phyloP scores from a whole-genome alignment of 2,888 invertebrate species.

The Eulithis testata region DNA sequence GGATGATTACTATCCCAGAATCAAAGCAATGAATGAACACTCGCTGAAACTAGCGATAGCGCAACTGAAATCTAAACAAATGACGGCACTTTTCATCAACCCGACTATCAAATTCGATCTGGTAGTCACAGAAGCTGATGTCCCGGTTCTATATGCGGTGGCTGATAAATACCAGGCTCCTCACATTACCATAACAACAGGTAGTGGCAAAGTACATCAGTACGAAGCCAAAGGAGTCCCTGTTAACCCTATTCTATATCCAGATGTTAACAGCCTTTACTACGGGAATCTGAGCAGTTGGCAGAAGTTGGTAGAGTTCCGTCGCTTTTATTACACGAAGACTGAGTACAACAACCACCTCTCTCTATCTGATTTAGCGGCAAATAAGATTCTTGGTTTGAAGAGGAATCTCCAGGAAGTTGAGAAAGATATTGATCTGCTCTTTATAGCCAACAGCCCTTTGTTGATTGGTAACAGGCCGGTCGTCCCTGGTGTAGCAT shows the following conservation, averaged over 20 bases:
- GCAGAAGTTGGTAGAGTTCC: conserved; percentile 66
- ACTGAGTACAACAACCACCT: conserved; percentile 68
- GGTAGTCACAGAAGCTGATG: conserved; percentile 82
- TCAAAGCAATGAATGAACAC: conserved; percentile 64
- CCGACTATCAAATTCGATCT: conserved; percentile 81
- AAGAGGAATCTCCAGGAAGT: conserved; percentile 67
- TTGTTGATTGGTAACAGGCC: conserved; percentile 71
- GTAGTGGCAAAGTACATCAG: conserved; percentile 75
- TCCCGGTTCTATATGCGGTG: conserved; percentile 76
- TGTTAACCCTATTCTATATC: conserved; percentile 78
- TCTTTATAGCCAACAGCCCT: conserved; percentile 72
- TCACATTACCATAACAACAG: conserved; percentile 79
- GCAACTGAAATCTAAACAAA: conserved; percentile 71
- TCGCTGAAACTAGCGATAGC: conserved; percentile 68
- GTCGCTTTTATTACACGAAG: conserved; percentile 63
- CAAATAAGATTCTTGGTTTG: conserved; percentile 66
- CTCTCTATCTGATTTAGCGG: conserved; percentile 67
- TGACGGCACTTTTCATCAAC: conserved; percentile 69
- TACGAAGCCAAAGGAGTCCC: conserved; percentile 82
- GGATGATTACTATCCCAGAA: conserved; percentile 66
- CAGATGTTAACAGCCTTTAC: conserved; percentile 75
- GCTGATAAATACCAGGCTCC: conserved; percentile 82
- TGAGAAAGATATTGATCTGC: conserved; percentile 73
- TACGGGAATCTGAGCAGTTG: conserved; percentile 69
- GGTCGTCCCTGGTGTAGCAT: conserved; percentile 64